These are phyloP conservation scores for Rhagium mordax DNA, from an alignment of 2,888 invertebrate species.

Conservation along the genomic window DNA sequence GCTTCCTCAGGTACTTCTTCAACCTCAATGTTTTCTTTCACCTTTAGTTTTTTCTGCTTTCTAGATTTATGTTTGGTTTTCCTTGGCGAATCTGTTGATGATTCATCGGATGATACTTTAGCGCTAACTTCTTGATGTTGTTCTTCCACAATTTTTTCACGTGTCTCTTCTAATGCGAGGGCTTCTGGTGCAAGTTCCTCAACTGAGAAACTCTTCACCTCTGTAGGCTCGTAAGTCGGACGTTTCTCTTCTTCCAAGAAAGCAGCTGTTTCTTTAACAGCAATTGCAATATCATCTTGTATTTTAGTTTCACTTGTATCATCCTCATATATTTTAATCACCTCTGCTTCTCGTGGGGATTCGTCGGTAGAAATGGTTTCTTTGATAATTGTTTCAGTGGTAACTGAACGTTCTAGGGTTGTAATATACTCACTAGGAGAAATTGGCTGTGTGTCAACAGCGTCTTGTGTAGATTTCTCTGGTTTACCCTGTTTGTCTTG, in stretches of 20 bases:
- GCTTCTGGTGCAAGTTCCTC: neutral
- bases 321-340: neutral
- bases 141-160: neutral
- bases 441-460: neutral
- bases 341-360: neutral
- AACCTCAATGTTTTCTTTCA: neutral
- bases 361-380: neutral
- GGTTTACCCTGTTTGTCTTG: neutral
- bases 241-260: neutral
- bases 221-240: neutral
- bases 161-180: neutral
- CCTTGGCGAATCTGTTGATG: neutral
- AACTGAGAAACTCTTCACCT: neutral
- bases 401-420: neutral
- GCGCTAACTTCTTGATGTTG: neutral
- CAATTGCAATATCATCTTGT: neutral
- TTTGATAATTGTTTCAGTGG: neutral
- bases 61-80: conserved; percentile 18
- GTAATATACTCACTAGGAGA: neutral
- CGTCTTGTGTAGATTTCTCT: neutral
- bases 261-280: neutral
- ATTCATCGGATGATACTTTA: neutral
- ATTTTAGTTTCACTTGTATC: neutral
- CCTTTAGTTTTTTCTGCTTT: conserved; percentile 11
- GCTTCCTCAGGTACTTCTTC: neutral